phyloP scores from a whole-genome alignment of 2,888 invertebrate species.

The Drosophila kuntzei region DNA sequence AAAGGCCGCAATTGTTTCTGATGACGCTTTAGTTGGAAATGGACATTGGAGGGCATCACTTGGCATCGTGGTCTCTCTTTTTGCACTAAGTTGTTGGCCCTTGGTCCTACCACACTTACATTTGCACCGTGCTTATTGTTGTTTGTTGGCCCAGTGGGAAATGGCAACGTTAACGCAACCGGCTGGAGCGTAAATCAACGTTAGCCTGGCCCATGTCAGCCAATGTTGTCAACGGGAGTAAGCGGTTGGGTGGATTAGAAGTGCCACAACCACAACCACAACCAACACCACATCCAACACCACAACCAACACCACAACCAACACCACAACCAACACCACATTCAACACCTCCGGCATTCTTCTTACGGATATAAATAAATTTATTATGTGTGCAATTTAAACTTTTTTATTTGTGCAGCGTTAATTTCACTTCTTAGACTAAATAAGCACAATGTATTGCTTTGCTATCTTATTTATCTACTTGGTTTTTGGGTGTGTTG shows the following conservation, averaged over 20 bases:
- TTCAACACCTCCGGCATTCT: slow-evolving; percentile 42
- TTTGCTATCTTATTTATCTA: slow-evolving; percentile 2
- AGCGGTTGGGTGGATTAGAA: slow-evolving; percentile 22
- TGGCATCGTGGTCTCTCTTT: slow-evolving; percentile 7
- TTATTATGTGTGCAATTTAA: slow-evolving; percentile 76
- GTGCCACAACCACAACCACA: slow-evolving; percentile 1
- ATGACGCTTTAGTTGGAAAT: slow-evolving; percentile 33
- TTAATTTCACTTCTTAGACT: slow-evolving; percentile 44
- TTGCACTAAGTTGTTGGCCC: slow-evolving; percentile 27
- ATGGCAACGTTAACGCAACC: slow-evolving; percentile 17
- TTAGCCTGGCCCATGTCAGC: slow-evolving; percentile 58
- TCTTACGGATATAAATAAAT: slow-evolving; percentile 57
- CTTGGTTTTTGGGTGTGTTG: background rate
- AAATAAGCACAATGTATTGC: slow-evolving; percentile 19
- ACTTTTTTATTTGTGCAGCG: slow-evolving; percentile 62
- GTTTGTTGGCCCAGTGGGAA: slow-evolving; percentile 72
- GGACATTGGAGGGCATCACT: slow-evolving; percentile 31
- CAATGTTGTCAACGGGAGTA: slow-evolving; percentile 34
- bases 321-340: background rate
- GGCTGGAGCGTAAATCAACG: slow-evolving; percentile 68
- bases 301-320: slow-evolving; percentile 8
- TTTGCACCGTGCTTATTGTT: slow-evolving; percentile 58
- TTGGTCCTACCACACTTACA: slow-evolving; percentile 13
- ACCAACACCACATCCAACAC: background rate
- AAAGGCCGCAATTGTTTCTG: slow-evolving; percentile 32